A percentile compares a stretch with the other conserved stretches of the same genome.
phyloP scores from a whole-genome alignment of 92 coral and sea anemone species.

The Virgularia gustaviana region DNA sequence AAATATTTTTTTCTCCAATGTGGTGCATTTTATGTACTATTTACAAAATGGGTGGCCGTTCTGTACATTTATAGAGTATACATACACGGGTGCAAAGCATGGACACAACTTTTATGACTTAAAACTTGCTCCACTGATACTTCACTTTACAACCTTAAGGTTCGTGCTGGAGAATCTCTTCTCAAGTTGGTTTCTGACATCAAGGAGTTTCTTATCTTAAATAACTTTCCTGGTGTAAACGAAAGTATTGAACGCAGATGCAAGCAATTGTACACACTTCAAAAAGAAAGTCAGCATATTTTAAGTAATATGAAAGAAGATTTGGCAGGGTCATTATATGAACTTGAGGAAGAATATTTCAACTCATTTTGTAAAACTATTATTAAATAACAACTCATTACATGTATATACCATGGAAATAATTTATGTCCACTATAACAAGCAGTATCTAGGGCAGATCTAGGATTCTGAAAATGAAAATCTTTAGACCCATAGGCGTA shows the following conservation, averaged over 20 bases:
- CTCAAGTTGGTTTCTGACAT: constrained; percentile 95
- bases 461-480: too few relatives aligned
- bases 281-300: constrained; percentile 63
- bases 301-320: constrained; percentile 73
- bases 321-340: constrained; percentile 60
- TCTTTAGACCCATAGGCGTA: too few relatives aligned
- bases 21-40: too few relatives aligned
- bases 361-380: constrained; percentile 31
- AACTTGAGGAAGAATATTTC: constrained; percentile 76
- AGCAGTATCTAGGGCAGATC: too few relatives aligned
- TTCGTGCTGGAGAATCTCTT: constrained; percentile 91
- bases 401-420: too few relatives aligned
- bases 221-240: constrained; percentile 94
- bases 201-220: constrained; percentile 88
- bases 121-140: not conserved
- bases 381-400: constrained; percentile 3
- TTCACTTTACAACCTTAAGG: constrained; percentile 45
- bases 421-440: too few relatives aligned
- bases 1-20: not conserved
- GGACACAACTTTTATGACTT: not conserved
- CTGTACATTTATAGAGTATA: not conserved
- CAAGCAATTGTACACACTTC: constrained; percentile 54
- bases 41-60: too few relatives aligned
- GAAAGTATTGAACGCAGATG: constrained; percentile 75
- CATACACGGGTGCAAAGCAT: not conserved